Evolutionary conservation across 1,140 invertebrate species (phyloP).

Genomic region (Berghia stephanieae): DNA sequence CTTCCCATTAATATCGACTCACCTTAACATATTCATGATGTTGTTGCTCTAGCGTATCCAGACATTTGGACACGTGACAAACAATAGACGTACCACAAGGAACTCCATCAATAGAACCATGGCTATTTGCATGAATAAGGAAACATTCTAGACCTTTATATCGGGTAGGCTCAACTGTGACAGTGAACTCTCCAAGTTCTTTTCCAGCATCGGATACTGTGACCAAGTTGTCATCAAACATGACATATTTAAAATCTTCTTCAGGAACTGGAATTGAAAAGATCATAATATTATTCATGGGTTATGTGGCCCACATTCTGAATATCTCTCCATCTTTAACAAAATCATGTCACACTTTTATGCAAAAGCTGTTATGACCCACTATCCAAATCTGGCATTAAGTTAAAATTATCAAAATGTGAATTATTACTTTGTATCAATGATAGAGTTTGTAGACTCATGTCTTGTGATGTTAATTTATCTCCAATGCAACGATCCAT

Average conservation of each 20-base stretch:
- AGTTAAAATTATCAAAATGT: too few species aligned
- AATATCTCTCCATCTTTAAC: background rate
- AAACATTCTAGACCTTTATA: slow-evolving; percentile 60
- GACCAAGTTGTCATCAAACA: slow-evolving; percentile 63
- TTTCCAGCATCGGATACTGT: slow-evolving; percentile 65
- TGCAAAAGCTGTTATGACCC: too few species aligned
- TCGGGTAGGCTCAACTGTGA: slow-evolving; percentile 57
- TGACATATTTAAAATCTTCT: slow-evolving; percentile 62
- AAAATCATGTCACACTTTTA: background rate
- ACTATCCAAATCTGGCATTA: too few species aligned
- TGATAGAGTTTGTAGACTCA: too few species aligned
- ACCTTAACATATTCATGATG: slow-evolving; percentile 68
- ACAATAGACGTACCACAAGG: slow-evolving; percentile 66
- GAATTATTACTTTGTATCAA: too few species aligned
- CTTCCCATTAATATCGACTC: background rate
- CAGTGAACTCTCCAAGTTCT: slow-evolving; percentile 64
- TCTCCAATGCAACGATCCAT: too few species aligned
- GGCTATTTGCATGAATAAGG: slow-evolving; percentile 65
- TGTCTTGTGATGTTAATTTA: too few species aligned
- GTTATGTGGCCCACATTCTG: background rate
- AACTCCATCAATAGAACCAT: slow-evolving; percentile 64
- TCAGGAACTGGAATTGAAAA: slow-evolving; percentile 55
- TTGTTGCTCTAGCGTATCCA: slow-evolving; percentile 66
- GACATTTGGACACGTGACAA: slow-evolving; percentile 59
- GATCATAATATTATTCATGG: too few species aligned